These are phyloP conservation scores for Brachyhypopomus occidentalis DNA, from an alignment of 2,113 vertebrate species.

Conservation along the genomic window DNA sequence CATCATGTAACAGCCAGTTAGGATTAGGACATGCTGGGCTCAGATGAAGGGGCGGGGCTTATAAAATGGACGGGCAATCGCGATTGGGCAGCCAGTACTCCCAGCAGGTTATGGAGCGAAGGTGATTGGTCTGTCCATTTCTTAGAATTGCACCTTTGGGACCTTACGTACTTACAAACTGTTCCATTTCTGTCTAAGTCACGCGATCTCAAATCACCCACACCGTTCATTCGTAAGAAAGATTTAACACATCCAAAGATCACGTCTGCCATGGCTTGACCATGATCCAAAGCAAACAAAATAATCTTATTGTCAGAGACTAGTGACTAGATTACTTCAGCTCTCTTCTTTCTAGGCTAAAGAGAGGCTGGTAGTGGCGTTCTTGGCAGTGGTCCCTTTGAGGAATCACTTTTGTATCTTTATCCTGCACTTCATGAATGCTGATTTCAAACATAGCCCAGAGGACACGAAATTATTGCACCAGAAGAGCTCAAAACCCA, in stretches of 20 bases:
- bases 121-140: conserved; percentile 1
- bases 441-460: not conserved
- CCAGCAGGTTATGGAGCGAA: not conserved
- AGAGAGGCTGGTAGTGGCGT: not conserved
- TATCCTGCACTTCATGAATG: too few species aligned
- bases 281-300: not conserved
- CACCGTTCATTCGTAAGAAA: not conserved
- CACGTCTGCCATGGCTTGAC: too few species aligned
- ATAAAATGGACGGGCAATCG: not conserved
- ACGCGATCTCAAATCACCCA: not conserved
- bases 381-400: not conserved
- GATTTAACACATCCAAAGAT: not conserved
- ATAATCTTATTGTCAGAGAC: not conserved
- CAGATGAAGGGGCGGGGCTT: not conserved
- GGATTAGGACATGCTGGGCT: not conserved
- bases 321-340: not conserved
- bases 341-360: not conserved
- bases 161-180: not conserved
- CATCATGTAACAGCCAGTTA: not conserved
- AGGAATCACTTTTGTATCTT: not conserved
- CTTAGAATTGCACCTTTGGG: not conserved
- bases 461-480: not conserved
- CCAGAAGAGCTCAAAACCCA: not conserved
- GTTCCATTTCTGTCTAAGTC: not conserved
- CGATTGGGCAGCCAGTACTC: not conserved